Conservation (phyloP, 2,888 invertebrate species). For the Ophion ventricosus region DNA sequence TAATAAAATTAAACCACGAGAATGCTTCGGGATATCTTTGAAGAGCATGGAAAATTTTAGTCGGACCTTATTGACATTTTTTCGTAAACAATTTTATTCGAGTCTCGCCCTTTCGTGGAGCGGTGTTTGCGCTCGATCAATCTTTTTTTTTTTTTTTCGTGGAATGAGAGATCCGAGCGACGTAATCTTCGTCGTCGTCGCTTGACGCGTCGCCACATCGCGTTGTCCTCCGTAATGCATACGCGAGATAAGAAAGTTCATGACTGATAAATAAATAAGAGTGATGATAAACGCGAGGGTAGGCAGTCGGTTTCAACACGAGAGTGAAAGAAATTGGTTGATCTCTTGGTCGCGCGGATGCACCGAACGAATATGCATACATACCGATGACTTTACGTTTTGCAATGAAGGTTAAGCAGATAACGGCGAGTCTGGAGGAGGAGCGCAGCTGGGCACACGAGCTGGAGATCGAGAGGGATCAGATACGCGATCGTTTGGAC, state of each 20-base stretch:
- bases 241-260: slow-evolving; percentile 63
- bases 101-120: not conserved
- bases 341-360: not conserved
- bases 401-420: slow-evolving; percentile 76
- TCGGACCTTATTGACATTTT: not conserved
- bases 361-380: not conserved
- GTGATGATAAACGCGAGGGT: slow-evolving; percentile 2
- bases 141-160: slow-evolving; percentile 6
- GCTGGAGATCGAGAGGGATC: slow-evolving; percentile 79
- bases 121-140: slow-evolving; percentile 26
- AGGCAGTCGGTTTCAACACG: not conserved
- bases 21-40: not conserved
- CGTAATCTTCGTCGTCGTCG: slow-evolving; percentile 11
- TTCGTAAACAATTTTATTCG: not conserved
- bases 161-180: slow-evolving; percentile 10
- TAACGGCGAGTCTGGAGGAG: slow-evolving; percentile 78
- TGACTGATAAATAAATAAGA: slow-evolving; percentile 56
- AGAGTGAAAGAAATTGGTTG: slow-evolving; percentile 9
- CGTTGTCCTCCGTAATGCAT: slow-evolving; percentile 52
- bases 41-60: not conserved
- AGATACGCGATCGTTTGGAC: slow-evolving; percentile 76
- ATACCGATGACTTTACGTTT: not conserved
- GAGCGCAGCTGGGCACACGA: slow-evolving; percentile 80
- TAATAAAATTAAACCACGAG: not conserved
- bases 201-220: slow-evolving; percentile 33